A percentile compares a stretch with the other conserved stretches of the same genome.
These are phyloP conservation scores for Myripristis murdjan DNA, from an alignment of 2,797 vertebrate genomes.

Conservation along the genomic window DNA sequence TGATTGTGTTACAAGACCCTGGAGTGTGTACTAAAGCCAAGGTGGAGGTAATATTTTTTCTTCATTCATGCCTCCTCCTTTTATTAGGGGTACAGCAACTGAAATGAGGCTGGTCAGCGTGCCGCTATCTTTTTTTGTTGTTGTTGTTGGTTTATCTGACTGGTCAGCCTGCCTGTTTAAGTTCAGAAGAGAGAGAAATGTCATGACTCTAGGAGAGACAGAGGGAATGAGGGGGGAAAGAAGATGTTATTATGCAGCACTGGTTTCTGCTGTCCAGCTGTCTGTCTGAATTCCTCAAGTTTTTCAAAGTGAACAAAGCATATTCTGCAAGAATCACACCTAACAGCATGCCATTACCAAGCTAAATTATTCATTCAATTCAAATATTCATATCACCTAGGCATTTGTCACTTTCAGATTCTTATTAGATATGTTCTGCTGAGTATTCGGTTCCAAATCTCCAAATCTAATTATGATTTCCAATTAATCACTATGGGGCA, in stretches of 20 bases:
- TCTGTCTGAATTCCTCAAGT: slow-evolving; percentile 25
- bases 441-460: slow-evolving; percentile 54
- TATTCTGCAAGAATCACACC: slow-evolving; percentile 11
- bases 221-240: slow-evolving; percentile 2
- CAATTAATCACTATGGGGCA: slow-evolving; percentile 64
- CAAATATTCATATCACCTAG: slow-evolving; percentile 59
- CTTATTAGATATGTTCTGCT: slow-evolving; percentile 54
- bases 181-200: slow-evolving; percentile 14
- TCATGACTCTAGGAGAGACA: background rate
- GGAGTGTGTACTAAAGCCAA: slow-evolving; percentile 38
- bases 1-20: slow-evolving; percentile 39
- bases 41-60: slow-evolving; percentile 14
- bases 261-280: slow-evolving; percentile 1
- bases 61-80: slow-evolving; percentile 31
- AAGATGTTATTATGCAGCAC: slow-evolving; percentile 26
- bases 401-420: slow-evolving; percentile 69
- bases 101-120: slow-evolving; percentile 9
- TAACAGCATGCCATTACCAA: slow-evolving; percentile 14
- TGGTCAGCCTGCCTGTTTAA: slow-evolving; percentile 7
- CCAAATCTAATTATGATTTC: slow-evolving; percentile 66
- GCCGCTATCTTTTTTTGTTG: slow-evolving; percentile 3
- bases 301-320: slow-evolving; percentile 14
- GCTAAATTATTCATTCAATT: slow-evolving; percentile 49
- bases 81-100: slow-evolving; percentile 6
- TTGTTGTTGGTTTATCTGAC: too few relatives aligned